Evolutionary conservation across 2,113 vertebrate species (phyloP), one percentile per base, ranked within the genome.

Genomic region (Siphamia tubifer): DNA sequence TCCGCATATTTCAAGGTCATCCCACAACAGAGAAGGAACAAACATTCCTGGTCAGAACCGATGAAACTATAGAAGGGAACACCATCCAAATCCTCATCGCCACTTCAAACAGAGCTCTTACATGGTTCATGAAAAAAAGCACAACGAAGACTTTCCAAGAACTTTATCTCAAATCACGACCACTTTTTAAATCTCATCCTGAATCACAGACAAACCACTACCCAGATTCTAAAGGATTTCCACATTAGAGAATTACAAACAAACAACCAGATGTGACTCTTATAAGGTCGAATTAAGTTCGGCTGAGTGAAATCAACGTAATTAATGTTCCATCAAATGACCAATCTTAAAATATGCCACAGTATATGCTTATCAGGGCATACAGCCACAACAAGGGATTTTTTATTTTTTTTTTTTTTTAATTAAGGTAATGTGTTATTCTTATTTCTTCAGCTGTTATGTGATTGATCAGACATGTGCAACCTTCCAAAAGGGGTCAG

Each of bases 401-500:
- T 19, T 17, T 19, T 4, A 8, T 28, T 56, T 30, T 36, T 16
- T 4, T 55, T 39, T 54, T 74, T 63, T 55, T 39, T 54, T 74
- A 60, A 58, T 72, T 74, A 64, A 74, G 56, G 38, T 65, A 77
- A 71, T 44, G 45, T 66, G 53, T 58, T 70, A 73, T 44, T 15
- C 40, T 63, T 45, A 68, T 67, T 76, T 68, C 42, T 44, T 81
- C 47, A 39, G 2, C 55, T 63, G 36, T 54, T 62, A 67, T 56
- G 21, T 56, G 66, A 82, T 77, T 57, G 60, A 80, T 56, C 57
- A 62, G 68, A 82, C 68, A 21, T 83, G 87, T 84, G 77, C 77
- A 87, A 69, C 62, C 67, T 87, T 84, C 73, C 68, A 74, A 90
- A 88, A 79, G 78, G 75, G 89, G 85, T 90, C 84, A 77, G 51